Base-by-base conservation (phyloP, 2,888 invertebrate genomes). In the Amblyteles armatorius region DNA sequence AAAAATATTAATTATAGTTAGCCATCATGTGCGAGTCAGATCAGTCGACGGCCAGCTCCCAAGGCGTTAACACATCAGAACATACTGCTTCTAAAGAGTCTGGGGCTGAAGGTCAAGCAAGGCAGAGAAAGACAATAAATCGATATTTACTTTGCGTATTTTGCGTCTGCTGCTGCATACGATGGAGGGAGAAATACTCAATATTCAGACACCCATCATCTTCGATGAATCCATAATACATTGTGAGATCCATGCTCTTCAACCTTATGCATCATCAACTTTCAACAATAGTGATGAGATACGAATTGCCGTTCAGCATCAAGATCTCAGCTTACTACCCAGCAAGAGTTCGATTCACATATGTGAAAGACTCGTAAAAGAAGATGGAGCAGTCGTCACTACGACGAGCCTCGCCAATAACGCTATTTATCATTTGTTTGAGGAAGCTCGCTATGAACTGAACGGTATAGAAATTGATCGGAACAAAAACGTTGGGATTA, bases 371-470 rank as follows among this genome's bases (percentile, higher is more conserved):
- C 19, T 83, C 1, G 73, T 44, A 1, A 85, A 82, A 3, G 29
- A 29, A 29, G 29, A 29, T 29, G 29, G 29, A 29, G 29, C 29
- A 29, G 29, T 29, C 29, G 26, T 16, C 48, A 50, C 29, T 19
- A 22, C 76, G 6, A 36, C 72, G 19, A 57, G 40, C 5, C 33
- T 85, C 11, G 67, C 79, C 4, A 86, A 86, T 13, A 87, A 82
- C 52, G 86, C 77, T 1, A 63, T 79, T 65, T 87, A 90, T 40
- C 89, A 89, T 85, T 69, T 92, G n/a, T 92, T 92, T 85, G 91
- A 91, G 79, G 91, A 88, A 86, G 91, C 92, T 73, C 89, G 92
- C 7, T 93, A 93, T 88, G 91, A 92, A 85, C 33, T 92, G 7
- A 92, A 91, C 83, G 92, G 90, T 36, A 84, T 90, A 11, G 91